phyloP scores from a whole-genome alignment of 2,797 vertebrate species.

The Cheirogaleus major region DNA sequence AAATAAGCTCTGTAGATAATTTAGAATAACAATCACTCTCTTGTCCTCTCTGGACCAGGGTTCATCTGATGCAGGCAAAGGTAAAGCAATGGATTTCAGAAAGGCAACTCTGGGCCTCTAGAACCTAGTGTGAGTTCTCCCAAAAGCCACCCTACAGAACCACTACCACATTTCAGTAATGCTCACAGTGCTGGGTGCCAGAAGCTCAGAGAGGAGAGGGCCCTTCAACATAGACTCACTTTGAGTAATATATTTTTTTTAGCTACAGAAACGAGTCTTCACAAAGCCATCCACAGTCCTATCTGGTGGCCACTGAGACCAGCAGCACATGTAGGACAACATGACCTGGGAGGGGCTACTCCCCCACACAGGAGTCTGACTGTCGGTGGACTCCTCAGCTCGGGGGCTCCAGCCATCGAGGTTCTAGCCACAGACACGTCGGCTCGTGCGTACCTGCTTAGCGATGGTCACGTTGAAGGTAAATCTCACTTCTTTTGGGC shows the following conservation, averaged over 20 bases:
- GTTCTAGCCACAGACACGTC: background rate
- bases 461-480: background rate
- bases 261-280: background rate
- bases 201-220: background rate
- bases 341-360: background rate
- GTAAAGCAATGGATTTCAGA: background rate
- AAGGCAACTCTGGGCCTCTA: background rate
- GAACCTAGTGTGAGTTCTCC: background rate
- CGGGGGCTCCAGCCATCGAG: background rate
- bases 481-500: background rate
- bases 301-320: background rate
- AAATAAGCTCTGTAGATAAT: background rate
- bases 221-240: background rate
- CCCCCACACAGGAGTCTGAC: background rate
- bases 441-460: background rate
- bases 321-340: background rate
- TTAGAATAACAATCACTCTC: background rate
- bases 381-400: background rate
- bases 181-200: fast-evolving
- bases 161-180: background rate
- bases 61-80: background rate
- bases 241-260: background rate
- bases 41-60: background rate
- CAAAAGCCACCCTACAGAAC: background rate
- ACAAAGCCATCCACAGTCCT: background rate